Evolutionary conservation across 2,113 vertebrate genomes (phyloP).

Genomic region (Paraplagusia blochii): DNA sequence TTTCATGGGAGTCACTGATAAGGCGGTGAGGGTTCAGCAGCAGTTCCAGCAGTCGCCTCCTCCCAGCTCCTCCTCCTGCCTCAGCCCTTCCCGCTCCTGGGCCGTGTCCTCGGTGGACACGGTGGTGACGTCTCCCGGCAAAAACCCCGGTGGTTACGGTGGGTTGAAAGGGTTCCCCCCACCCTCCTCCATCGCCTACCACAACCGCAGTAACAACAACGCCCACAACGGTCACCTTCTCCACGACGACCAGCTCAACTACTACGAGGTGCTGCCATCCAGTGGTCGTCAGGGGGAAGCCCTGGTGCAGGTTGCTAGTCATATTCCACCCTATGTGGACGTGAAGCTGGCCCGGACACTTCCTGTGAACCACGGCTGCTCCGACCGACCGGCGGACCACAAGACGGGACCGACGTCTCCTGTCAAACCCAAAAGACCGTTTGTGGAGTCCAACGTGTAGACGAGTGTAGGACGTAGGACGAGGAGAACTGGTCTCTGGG

Average conservation of each 20-base stretch:
- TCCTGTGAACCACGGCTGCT: slow-evolving; percentile 89
- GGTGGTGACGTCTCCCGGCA: slow-evolving; percentile 85
- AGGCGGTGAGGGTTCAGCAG: slow-evolving; percentile 87
- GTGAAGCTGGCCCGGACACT: slow-evolving; percentile 90
- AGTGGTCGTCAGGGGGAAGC: slow-evolving; percentile 79
- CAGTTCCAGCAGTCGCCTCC: slow-evolving; percentile 79
- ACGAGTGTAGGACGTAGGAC: background rate
- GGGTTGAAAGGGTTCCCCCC: slow-evolving; percentile 68
- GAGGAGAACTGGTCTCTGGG: background rate
- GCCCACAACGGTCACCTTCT: slow-evolving; percentile 91
- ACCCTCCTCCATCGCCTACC: slow-evolving; percentile 90
- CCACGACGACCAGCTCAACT: slow-evolving; percentile 82
- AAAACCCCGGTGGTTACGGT: slow-evolving; percentile 48
- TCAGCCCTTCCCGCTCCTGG: slow-evolving; percentile 87
- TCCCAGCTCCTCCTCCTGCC: slow-evolving; percentile 57
- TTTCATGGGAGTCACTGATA: slow-evolving; percentile 94
- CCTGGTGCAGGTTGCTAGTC: slow-evolving; percentile 81
- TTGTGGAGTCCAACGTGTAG: slow-evolving; percentile 97
- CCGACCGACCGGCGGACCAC: slow-evolving; percentile 85
- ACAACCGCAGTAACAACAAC: slow-evolving; percentile 99
- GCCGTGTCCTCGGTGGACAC: slow-evolving; percentile 95
- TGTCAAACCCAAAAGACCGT: slow-evolving; percentile 99
- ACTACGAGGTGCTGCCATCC: slow-evolving; percentile 64
- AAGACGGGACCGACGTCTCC: slow-evolving; percentile 88
- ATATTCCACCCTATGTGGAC: slow-evolving; percentile 86